phyloP scores from a whole-genome alignment of 2,797 vertebrate species.

The Furcifer pardalis region DNA sequence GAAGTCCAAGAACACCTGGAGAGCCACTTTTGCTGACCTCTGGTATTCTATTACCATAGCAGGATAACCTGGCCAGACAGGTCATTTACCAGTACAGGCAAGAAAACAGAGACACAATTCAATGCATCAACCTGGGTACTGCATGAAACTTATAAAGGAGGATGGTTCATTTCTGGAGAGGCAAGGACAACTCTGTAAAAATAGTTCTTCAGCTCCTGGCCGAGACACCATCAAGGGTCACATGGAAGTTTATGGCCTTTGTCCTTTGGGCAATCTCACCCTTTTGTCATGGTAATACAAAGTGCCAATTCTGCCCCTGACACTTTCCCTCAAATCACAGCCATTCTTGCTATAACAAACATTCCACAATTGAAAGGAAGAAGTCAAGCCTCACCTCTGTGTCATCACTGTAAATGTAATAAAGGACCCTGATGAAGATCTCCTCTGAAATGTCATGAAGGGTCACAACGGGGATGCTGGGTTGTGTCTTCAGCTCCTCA shows the following conservation, averaged over 20 bases:
- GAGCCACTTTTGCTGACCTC: too few relatives aligned
- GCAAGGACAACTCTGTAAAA: not conserved
- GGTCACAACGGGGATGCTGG: slow-evolving; percentile 88
- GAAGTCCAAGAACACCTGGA: too few relatives aligned
- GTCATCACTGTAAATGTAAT: slow-evolving; percentile 93
- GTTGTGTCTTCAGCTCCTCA: slow-evolving; percentile 84
- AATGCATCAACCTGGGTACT: too few relatives aligned
- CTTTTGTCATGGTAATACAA: not conserved
- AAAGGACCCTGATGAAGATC: slow-evolving; percentile 89
- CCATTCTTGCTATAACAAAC: not conserved
- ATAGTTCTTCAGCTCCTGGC: not conserved
- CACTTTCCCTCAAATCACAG: not conserved
- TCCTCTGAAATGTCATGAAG: slow-evolving; percentile 89
- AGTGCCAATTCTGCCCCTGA: not conserved
- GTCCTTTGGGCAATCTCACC: too few relatives aligned
- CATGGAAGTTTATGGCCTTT: too few relatives aligned
- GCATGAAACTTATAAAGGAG: not conserved
- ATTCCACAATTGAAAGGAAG: not conserved
- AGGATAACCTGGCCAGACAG: too few relatives aligned
- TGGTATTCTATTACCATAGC: too few relatives aligned
- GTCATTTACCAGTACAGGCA: slow-evolving; percentile 1
- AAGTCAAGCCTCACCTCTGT: slow-evolving; percentile 82
- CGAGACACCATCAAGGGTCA: not conserved
- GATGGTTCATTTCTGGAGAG: not conserved
- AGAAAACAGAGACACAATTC: slow-evolving; percentile 5